Percentiles rank a stretch among this genome's conserved stretches.
These are phyloP conservation scores for Callorhinus ursinus DNA, from an alignment of 2,113 vertebrate species.

Conservation along the genomic window DNA sequence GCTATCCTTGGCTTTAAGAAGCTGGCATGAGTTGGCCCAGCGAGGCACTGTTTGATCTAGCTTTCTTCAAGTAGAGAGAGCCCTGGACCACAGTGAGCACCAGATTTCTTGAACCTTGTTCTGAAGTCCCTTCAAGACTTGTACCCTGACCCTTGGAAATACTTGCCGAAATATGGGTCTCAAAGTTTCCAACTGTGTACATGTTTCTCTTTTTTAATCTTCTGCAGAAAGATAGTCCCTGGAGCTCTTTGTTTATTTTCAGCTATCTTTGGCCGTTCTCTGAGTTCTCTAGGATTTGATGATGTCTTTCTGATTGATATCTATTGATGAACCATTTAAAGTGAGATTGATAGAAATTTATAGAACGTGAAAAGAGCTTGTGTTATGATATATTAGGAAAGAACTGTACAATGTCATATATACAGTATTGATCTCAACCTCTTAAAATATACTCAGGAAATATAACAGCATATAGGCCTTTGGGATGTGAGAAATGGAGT, in stretches of 20 bases:
- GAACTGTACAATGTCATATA: neutral
- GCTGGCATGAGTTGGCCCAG: neutral
- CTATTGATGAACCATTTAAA: neutral
- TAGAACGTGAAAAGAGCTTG: neutral
- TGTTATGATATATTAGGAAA: neutral
- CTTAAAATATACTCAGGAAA: neutral
- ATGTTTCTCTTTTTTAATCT: conserved; percentile 39
- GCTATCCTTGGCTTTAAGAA: conserved; percentile 26
- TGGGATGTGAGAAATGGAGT: neutral
- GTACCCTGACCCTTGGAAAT: neutral
- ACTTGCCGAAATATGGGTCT: neutral
- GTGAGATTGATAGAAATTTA: neutral
- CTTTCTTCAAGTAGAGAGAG: neutral
- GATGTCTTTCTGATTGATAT: neutral
- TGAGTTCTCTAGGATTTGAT: neutral
- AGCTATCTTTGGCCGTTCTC: neutral
- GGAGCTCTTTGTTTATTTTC: conserved; percentile 34
- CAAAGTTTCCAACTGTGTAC: neutral
- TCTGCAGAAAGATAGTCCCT: neutral
- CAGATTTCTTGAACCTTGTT: neutral
- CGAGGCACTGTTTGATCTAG: neutral
- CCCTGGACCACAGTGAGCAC: neutral
- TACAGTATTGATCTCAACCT: neutral
- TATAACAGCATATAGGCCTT: neutral
- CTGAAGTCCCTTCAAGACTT: neutral